phyloP scores from a whole-genome alignment of 2,797 vertebrate species.

The Pantherophis vulpinus region DNA sequence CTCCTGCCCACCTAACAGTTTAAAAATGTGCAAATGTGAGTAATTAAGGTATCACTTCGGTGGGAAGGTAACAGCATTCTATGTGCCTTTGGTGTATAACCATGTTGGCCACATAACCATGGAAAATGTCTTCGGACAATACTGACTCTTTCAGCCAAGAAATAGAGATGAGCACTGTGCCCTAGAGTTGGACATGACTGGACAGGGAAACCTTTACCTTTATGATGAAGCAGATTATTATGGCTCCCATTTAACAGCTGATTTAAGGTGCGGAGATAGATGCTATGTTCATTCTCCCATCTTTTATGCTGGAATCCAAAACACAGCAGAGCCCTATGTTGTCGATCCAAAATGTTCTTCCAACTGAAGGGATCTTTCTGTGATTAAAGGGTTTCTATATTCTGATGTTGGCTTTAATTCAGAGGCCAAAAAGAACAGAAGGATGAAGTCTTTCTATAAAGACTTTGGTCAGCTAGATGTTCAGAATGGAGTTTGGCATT shows the following conservation, averaged over 20 bases:
- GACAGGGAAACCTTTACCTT: background rate
- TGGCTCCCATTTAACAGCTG: background rate
- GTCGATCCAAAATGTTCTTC: background rate
- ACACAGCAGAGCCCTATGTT: background rate
- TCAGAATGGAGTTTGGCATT: no score
- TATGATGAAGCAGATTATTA: background rate
- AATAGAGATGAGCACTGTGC: background rate
- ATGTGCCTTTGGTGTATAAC: background rate
- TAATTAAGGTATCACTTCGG: background rate
- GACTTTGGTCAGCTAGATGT: background rate
- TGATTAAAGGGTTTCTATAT: background rate
- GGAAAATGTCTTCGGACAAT: background rate
- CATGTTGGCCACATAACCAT: background rate
- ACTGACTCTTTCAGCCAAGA: background rate
- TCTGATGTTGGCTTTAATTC: background rate
- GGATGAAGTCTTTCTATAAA: background rate
- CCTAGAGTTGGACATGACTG: background rate
- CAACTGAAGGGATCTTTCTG: background rate
- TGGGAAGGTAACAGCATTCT: background rate
- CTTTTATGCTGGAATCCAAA: background rate
- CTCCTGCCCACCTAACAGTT: background rate
- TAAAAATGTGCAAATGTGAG: background rate
- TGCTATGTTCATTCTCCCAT: background rate
- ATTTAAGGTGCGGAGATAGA: background rate
- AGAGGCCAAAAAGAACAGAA: background rate